Evolutionary conservation across 2,113 vertebrate genomes (phyloP), one percentile per base, ranked within the genome.

Genomic region (Mirza zaza): DNA sequence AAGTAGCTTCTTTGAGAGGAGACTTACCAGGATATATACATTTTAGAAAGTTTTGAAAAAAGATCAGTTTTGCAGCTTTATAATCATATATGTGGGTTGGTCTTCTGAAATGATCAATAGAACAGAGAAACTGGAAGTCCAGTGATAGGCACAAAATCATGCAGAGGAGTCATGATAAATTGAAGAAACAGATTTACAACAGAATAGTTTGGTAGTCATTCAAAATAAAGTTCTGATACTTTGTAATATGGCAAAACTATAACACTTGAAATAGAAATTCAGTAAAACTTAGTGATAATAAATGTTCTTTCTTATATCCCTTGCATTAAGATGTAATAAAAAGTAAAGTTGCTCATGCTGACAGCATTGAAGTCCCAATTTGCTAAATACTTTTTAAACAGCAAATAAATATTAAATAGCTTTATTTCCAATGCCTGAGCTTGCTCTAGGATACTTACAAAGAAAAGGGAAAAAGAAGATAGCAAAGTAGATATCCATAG

Each of bases 211-310:
- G 75, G 27, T 15, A 65, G 8, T 20, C 61, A 29, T 90, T 95
- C 59, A 90, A 13, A 87, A 76, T 95, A 79, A 91, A 85, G 13
- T 84, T 79, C 42, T 93, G 39, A 97, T 92, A 27, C 55, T 81
- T 92, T 75, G 11, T 61, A 18, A 52, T 68, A 11, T 0, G 2
- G 17, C 50, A 18, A 89, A 70, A 80, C n/a, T 57, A 29, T 2
- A 87, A n/a, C 42, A 76, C 27, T 0, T 86, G 67, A 17, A 11
- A 14, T 76, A 67, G 42, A 85, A 68, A 18, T 55, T 85, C 17
- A 50, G 50, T 73, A 87, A 71, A 52, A 36, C 13, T 71, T 86
- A 68, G 17, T 42, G 27, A 65, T 42, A 11, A 5, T n/a, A 11
- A 42, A n/a, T 61, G 5, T 4, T 71, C 5, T 48, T 80, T 71